These are phyloP conservation scores for Caiman crocodilus DNA, from an alignment of 2,797 vertebrate genomes.

Conservation along the genomic window DNA sequence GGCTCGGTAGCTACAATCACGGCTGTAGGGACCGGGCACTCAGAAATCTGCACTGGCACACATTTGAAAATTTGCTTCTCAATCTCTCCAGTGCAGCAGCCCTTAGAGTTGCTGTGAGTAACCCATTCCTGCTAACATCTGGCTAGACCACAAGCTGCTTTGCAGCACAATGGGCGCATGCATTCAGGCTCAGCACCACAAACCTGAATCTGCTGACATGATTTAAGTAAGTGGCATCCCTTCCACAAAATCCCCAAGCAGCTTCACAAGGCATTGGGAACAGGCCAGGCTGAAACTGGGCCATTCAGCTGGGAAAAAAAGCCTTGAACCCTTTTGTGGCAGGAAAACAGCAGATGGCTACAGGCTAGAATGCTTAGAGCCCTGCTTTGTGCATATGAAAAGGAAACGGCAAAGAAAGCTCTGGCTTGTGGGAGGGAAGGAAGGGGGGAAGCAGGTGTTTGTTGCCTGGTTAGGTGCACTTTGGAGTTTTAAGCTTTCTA, in stretches of 20 bases:
- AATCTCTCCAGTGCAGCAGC: not conserved
- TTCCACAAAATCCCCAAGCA: not conserved
- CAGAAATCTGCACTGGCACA: not conserved
- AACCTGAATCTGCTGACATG: not conserved
- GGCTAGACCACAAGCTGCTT: not conserved
- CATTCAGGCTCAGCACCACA: not conserved
- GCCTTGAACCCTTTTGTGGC: not conserved
- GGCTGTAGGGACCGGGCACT: not conserved
- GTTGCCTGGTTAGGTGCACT: not conserved
- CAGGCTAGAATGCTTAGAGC: not conserved
- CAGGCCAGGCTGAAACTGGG: not conserved
- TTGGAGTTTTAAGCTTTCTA: not conserved
- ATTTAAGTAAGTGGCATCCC: not conserved
- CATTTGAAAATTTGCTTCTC: not conserved
- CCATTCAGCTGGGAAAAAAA: not conserved
- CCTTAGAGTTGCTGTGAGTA: not conserved
- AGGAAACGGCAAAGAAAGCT: not conserved
- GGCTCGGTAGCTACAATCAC: accelerated
- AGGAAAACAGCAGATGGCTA: not conserved
- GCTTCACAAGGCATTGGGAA: not conserved
- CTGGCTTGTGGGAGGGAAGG: not conserved
- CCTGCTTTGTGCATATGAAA: not conserved
- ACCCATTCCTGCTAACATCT: not conserved
- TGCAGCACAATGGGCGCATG: not conserved
- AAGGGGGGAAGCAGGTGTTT: not conserved